Evolutionary conservation across 2,888 invertebrate species (phyloP), one percentile per base, ranked within the genome.

Genomic region (Acronicta aceris): DNA sequence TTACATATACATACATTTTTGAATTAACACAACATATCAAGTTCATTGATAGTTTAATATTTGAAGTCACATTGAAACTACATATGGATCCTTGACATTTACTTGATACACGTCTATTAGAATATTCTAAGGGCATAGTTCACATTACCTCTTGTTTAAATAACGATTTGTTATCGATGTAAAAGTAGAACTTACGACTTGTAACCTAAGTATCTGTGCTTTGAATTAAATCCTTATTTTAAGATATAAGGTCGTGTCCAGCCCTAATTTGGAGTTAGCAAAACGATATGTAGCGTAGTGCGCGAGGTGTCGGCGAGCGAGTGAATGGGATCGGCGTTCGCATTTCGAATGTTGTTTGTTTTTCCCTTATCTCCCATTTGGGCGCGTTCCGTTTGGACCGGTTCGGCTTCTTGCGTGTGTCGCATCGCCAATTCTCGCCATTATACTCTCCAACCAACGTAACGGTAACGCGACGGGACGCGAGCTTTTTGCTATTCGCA

Each of bases 361-460:
- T 91, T 90, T 81, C 87, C 84, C 82, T 85, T 85, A 87, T 87
- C 89, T 87, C 83, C 88, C 84, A 88, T 87, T 89, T 89, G 83
- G 89, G 88, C 81, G 81, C 79, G 86, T 85, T 87, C 87, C 85
- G 88, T 86, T 82, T 68, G 81, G 76, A 88, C 89, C 89, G 89
- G 90, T 89, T 89, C 78, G 74, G 81, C 78, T 88, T 87, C 87
- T 90, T 89, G 89, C 89, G 88, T 87, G 86, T 86, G 88, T 87
- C 88, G 85, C 89, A 83, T 89, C 83, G 83, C 84, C 85, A 82
- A 87, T 87, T 86, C 89, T 87, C 89, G 87, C 87, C 89, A 88
- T 89, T 87, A 86, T 84, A 81, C 79, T 82, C 79, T 78, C 75
- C 80, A 74, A 75, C 74, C 80, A 74, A 76, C 60, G 79, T 91